These are phyloP conservation scores for Origma solitaria DNA, from an alignment of 2,113 vertebrate species.

Conservation along the genomic window DNA sequence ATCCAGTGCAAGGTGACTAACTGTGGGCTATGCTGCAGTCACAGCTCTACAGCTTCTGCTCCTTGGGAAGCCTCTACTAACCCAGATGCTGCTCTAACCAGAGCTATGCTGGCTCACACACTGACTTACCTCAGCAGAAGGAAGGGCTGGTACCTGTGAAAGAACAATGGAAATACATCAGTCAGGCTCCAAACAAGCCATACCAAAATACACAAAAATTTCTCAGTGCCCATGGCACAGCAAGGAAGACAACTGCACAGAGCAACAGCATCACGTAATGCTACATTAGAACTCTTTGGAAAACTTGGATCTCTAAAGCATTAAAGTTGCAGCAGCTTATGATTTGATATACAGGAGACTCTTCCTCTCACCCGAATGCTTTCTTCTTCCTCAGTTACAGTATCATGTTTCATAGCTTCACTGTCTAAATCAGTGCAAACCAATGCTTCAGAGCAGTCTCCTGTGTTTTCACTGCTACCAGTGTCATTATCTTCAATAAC, in stretches of 20 bases:
- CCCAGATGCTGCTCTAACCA: neutral
- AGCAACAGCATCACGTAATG: neutral
- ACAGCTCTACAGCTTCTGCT: neutral
- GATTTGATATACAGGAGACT: neutral
- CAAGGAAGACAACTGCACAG: neutral
- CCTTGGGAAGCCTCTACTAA: neutral
- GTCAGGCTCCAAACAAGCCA: neutral
- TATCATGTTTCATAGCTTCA: constrained; percentile 68
- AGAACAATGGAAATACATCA: neutral
- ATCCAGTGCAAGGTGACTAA: neutral
- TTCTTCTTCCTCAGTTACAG: constrained; percentile 71
- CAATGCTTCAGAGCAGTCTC: constrained; percentile 69
- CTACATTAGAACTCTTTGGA: neutral
- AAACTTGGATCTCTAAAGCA: neutral
- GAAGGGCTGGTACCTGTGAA: constrained; percentile 27
- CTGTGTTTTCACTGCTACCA: constrained; percentile 64
- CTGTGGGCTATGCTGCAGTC: neutral
- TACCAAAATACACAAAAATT: neutral
- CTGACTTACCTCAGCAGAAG: constrained; percentile 33
- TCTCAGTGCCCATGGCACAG: fast-evolving
- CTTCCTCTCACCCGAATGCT: constrained; percentile 69
- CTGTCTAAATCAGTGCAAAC: constrained; percentile 65
- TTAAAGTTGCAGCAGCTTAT: neutral
- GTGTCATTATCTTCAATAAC: constrained; percentile 70
- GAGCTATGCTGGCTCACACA: neutral